Evolutionary conservation across 2,888 invertebrate genomes (phyloP).

Genomic region (Shargacucullia verbasci): DNA sequence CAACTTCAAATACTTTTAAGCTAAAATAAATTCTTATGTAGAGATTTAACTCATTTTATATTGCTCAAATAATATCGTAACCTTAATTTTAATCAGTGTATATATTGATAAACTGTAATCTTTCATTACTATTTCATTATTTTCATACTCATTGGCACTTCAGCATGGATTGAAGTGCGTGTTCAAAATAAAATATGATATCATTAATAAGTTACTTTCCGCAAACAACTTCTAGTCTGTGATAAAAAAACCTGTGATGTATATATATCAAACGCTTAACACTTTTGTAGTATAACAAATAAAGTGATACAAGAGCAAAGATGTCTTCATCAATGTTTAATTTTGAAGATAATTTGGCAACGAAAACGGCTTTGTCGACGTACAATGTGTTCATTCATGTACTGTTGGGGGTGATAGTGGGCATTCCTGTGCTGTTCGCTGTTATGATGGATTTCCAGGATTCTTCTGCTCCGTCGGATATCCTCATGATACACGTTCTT

Average conservation of each 20-base stretch:
- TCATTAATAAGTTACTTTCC: slow-evolving; percentile 1
- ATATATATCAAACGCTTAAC: not conserved
- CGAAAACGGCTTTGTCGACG: slow-evolving; percentile 30
- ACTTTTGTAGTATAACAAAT: slow-evolving; percentile 4
- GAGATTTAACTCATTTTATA: not conserved
- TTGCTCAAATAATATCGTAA: not conserved
- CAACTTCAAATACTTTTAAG: too few species aligned
- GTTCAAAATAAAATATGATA: slow-evolving; percentile 7
- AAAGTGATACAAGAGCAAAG: not conserved
- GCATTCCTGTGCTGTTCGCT: slow-evolving; percentile 40
- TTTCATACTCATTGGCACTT: slow-evolving; percentile 18
- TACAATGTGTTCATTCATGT: slow-evolving; percentile 44
- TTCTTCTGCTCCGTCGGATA: slow-evolving; percentile 28
- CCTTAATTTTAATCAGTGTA: slow-evolving; percentile 17
- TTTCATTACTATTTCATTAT: slow-evolving; percentile 20
- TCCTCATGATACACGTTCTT: slow-evolving; percentile 42
- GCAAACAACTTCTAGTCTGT: not conserved
- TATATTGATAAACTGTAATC: slow-evolving; percentile 43
- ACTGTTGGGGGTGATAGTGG: slow-evolving; percentile 40
- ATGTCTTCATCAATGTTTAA: slow-evolving; percentile 31
- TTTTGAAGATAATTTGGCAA: slow-evolving; percentile 28
- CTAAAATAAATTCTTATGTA: too few species aligned
- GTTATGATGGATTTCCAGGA: slow-evolving; percentile 29
- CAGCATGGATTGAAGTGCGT: slow-evolving; percentile 3
- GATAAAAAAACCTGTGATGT: slow-evolving; percentile 26